Base-by-base conservation (phyloP, 1,140 invertebrate genomes). In the Drosophila bipectinata region DNA sequence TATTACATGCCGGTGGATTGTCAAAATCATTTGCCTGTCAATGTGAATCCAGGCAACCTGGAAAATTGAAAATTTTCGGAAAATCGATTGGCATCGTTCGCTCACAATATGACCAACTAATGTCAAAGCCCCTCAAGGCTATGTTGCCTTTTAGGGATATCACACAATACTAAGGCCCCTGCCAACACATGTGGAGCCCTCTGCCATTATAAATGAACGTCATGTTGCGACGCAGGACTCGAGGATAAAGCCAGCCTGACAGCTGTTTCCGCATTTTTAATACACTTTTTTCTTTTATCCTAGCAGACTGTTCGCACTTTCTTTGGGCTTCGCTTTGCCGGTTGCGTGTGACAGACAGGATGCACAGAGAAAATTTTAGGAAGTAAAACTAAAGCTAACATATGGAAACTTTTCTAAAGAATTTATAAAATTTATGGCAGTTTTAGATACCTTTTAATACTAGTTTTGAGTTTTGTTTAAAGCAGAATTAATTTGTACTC, bases 31-130 rank as follows among this genome's bases (percentile, higher is more conserved):
- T 92, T 98, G 96, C n/a, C 97, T 94, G 90, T 98, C 97, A 75
- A 98, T 97, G 92, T 98, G 97, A 52, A 98, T 96, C 97, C 97
- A 98, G 37, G 97, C 97, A 67, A 98, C 97, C 97, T 98, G 56
- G 15, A 37, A 64, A 37, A 21, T 32, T 8, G 18, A 45, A 24
- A 26, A 14, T n/a, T 67, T 34, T 54, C 30, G 6, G 4, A 37
- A 49, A 71, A 71, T 79, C 54, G 49, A 79, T 74, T 61, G 45
- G 15, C 58, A 51, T 51, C 7, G 21, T 18, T 79, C 45, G 62
- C 7, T 56, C 62, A 48, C 21, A 21, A 21, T 21, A 49, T 32
- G 37, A 15, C 15, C 18, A 53, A 10, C 32, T 39, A 56, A 72
- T 61, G 41, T 47, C 39, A 51, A 5, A 32, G 18, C 39, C 10